Conservation (phyloP, 2,888 invertebrate species). For the Cephus rjabovi region DNA sequence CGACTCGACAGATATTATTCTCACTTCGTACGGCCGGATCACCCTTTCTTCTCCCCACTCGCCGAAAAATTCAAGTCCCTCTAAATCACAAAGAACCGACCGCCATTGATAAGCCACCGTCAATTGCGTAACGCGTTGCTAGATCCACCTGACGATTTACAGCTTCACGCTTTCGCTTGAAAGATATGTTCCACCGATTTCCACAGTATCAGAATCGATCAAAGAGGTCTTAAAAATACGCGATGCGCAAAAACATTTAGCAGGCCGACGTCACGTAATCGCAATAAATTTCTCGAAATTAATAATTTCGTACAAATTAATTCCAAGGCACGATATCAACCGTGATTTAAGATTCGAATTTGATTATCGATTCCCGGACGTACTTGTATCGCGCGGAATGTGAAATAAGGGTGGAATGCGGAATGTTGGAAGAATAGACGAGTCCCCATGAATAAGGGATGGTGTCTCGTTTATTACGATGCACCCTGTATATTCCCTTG, state of each 20-base stretch:
- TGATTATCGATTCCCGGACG: not conserved
- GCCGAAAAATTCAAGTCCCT: conserved; percentile 1
- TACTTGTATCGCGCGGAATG: not conserved
- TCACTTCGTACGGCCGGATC: conserved; percentile 2
- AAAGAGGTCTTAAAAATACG: not conserved
- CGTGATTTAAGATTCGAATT: not conserved
- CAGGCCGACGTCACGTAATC: not conserved
- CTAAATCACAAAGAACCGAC: conserved; percentile 1
- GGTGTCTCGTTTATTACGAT: conserved; percentile 32
- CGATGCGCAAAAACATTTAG: not conserved
- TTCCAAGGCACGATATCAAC: not conserved
- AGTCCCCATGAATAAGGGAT: not conserved
- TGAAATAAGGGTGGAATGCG: not conserved
- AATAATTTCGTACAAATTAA: not conserved
- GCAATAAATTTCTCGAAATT: not conserved
- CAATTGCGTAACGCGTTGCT: not conserved
- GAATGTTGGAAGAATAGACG: not conserved
- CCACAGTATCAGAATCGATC: not conserved
- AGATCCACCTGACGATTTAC: not conserved
- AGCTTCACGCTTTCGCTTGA: not conserved
- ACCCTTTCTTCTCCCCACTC: conserved; percentile 1
- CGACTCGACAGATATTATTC: conserved; percentile 17
- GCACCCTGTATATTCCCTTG: conserved; percentile 29
- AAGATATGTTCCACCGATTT: not conserved
- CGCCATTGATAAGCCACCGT: not conserved